phyloP scores from a whole-genome alignment of 2,113 vertebrate genomes.

The Callospermophilus lateralis region DNA sequence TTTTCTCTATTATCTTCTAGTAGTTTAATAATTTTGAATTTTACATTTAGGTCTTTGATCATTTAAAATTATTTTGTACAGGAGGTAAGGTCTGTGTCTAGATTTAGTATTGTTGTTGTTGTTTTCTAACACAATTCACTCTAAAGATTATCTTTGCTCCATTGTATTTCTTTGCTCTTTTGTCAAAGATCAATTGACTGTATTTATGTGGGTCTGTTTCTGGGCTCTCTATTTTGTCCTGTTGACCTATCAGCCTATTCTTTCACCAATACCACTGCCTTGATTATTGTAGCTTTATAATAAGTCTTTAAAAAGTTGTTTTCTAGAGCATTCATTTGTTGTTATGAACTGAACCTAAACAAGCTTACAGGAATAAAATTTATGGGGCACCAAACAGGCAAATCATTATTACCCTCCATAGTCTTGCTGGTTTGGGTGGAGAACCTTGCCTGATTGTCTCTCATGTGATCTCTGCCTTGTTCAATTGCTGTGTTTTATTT shows the following conservation, averaged over 20 bases:
- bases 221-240: not conserved
- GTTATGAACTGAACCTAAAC: not conserved
- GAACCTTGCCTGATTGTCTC: not conserved
- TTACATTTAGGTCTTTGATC: slow-evolving; percentile 17
- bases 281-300: slow-evolving; percentile 5
- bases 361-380: slow-evolving; percentile 11
- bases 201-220: not conserved
- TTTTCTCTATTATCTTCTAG: slow-evolving; percentile 8
- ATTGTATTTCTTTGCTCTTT: slow-evolving; percentile 29
- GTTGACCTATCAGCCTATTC: not conserved
- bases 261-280: not conserved
- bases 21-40: slow-evolving; percentile 47
- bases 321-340: slow-evolving; percentile 20
- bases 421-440: slow-evolving; percentile 3
- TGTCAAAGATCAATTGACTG: not conserved
- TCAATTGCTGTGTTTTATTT: slow-evolving; percentile 56
- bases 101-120: not conserved
- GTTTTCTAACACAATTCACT: not conserved
- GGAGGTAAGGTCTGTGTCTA: not conserved
- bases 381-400: not conserved
- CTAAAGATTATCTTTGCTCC: not conserved
- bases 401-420: not conserved
- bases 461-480: slow-evolving; percentile 21
- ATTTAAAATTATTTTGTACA: slow-evolving; percentile 44
- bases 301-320: not conserved